phyloP scores from a whole-genome alignment of 2,888 invertebrate species.

The Ichneumoninae sp. region DNA sequence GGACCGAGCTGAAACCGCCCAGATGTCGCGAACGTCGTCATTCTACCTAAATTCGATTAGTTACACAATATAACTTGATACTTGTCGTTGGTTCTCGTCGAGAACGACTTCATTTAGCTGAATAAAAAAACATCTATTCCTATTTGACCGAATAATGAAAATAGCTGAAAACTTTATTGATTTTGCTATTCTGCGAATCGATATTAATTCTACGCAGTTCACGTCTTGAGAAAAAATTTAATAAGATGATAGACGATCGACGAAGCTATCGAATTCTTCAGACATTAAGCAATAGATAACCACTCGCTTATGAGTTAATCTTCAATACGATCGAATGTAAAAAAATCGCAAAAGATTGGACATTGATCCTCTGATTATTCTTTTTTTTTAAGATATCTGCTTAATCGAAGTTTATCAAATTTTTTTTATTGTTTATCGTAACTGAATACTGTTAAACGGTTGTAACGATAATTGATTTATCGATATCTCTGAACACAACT shows the following conservation, averaged over 20 bases:
- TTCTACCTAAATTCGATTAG: background rate
- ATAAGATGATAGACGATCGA: too few relatives aligned
- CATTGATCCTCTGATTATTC: background rate
- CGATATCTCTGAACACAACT: constrained; percentile 62
- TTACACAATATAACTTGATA: background rate
- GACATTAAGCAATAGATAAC: too few relatives aligned
- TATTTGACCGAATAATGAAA: background rate
- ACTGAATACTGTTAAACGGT: background rate
- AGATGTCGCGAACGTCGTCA: background rate
- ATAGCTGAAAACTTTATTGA: background rate
- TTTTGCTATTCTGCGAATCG: background rate
- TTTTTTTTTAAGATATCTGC: background rate
- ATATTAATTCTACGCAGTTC: background rate
- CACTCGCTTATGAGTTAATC: too few relatives aligned
- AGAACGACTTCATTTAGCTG: background rate
- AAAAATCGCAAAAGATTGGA: too few relatives aligned
- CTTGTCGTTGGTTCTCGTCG: background rate
- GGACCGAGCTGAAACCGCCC: background rate
- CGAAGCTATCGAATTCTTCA: too few relatives aligned
- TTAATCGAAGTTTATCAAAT: background rate
- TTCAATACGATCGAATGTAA: too few relatives aligned
- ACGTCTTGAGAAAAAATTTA: background rate
- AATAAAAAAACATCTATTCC: background rate
- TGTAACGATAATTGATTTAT: constrained; percentile 22
- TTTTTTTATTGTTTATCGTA: background rate